These are phyloP conservation scores for Alviniconcha marisindica DNA, from an alignment of 1,140 invertebrate species.

Conservation along the genomic window DNA sequence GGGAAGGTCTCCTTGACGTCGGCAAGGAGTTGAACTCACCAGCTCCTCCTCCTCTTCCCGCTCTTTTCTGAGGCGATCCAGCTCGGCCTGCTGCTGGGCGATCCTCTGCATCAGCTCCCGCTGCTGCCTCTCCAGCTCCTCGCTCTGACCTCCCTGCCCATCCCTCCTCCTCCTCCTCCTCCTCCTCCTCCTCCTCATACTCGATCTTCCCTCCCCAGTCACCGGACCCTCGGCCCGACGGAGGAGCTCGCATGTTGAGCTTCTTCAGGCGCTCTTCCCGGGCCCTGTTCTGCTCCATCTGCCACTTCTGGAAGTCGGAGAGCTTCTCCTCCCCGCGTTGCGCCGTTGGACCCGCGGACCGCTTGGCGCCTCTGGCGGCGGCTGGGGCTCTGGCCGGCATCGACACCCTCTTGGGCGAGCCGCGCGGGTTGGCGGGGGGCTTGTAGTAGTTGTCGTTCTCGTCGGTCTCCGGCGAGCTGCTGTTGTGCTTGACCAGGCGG, in stretches of 20 bases:
- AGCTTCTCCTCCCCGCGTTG: slow-evolving; percentile 43
- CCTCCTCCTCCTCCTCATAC: slow-evolving; percentile 36
- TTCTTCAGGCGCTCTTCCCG: slow-evolving; percentile 54
- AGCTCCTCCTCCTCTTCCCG: slow-evolving; percentile 56
- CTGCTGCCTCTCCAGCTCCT: slow-evolving; percentile 54
- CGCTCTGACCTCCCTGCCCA: slow-evolving; percentile 39
- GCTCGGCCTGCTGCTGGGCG: slow-evolving; percentile 61
- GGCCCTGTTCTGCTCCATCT: slow-evolving; percentile 64
- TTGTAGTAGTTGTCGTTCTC: slow-evolving; percentile 24
- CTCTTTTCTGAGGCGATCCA: slow-evolving; percentile 60
- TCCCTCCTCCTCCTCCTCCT: slow-evolving; percentile 44
- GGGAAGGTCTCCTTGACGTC: not conserved
- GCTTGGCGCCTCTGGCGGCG: not conserved
- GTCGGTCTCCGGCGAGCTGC: not conserved
- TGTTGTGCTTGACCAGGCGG: slow-evolving; percentile 35
- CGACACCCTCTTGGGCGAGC: not conserved
- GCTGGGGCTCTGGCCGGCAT: not conserved
- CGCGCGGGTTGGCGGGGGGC: not conserved
- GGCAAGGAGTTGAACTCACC: slow-evolving; percentile 46
- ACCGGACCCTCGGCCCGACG: slow-evolving; percentile 34
- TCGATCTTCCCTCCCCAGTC: slow-evolving; percentile 36
- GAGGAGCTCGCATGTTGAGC: slow-evolving; percentile 23
- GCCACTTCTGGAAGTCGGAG: slow-evolving; percentile 69
- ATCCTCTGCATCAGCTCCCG: slow-evolving; percentile 61
- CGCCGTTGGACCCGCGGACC: not conserved